Percentiles rank a stretch among this genome's conserved stretches.
Conservation (phyloP, 1,140 invertebrate species). For the Bombus affinis region DNA sequence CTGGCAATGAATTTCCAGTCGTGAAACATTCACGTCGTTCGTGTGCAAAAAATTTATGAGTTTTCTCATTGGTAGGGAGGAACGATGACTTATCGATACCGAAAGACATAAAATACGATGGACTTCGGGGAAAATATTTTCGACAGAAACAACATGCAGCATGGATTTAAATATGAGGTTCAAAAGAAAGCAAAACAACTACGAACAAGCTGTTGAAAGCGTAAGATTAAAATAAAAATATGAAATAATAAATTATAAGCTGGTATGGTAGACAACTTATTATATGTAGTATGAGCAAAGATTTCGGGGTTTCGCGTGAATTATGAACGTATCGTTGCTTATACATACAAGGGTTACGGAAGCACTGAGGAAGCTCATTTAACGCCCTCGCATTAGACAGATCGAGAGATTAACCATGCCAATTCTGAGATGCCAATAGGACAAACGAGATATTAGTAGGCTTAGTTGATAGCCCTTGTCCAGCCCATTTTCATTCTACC, state of each 20-base stretch:
- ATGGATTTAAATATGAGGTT: not conserved
- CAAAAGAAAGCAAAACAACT: no score
- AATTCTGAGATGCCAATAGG: not conserved
- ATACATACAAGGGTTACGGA: not conserved
- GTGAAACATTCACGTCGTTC: not conserved
- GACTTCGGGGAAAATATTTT: not conserved
- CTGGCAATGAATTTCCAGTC: slow-evolving; percentile 9
- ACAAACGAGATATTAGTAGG: no score
- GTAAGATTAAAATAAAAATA: no score
- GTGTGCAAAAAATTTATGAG: slow-evolving; percentile 22
- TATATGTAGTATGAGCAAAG: not conserved
- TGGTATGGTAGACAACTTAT: no score
- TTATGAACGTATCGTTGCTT: not conserved
- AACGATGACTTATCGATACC: not conserved
- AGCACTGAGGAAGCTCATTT: not conserved
- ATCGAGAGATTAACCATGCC: not conserved
- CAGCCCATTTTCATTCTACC: no score
- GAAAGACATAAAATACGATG: not conserved
- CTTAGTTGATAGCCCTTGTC: no score
- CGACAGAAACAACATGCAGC: not conserved
- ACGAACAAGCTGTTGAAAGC: no score
- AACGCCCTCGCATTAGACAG: not conserved
- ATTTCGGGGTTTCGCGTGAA: not conserved
- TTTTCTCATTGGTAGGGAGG: not conserved
- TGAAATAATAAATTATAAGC: no score